Evolutionary conservation across 2,113 vertebrate species (phyloP).

Genomic region (Nyctibius bracteatus): DNA sequence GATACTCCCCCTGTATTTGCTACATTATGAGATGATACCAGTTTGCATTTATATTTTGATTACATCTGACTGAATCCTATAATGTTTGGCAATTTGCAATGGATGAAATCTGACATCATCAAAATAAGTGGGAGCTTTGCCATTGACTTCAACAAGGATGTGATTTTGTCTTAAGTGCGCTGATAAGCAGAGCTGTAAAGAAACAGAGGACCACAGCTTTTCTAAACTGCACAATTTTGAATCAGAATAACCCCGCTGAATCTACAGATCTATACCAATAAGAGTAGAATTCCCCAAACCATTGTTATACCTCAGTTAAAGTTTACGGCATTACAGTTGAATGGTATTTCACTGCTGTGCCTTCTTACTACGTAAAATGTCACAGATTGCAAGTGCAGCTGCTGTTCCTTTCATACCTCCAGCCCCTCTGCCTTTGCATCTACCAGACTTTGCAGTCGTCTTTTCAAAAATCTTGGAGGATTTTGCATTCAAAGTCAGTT

Average conservation of each 20-base stretch:
- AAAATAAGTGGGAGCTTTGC: background rate
- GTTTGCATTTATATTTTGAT: constrained; percentile 60
- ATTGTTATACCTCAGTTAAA: background rate
- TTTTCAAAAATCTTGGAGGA: background rate
- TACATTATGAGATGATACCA: constrained; percentile 7
- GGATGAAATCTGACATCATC: constrained; percentile 17
- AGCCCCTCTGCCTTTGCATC: background rate
- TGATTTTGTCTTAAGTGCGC: background rate
- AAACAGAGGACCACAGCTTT: background rate
- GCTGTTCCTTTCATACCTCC: background rate
- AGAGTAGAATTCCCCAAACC: background rate
- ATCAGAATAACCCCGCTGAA: background rate
- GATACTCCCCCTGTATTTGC: constrained; percentile 42
- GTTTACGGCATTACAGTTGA: background rate
- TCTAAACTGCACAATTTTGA: background rate
- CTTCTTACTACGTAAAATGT: background rate
- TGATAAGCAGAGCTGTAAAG: background rate
- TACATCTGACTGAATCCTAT: constrained; percentile 38
- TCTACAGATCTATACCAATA: background rate
- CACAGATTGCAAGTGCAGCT: background rate
- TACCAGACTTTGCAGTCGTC: background rate
- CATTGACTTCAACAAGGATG: background rate
- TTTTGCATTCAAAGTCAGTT: background rate
- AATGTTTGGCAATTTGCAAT: background rate
- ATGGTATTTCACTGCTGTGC: background rate